Conservation (phyloP, 2,113 vertebrate genomes). For the Plecturocebus donacophilus region DNA sequence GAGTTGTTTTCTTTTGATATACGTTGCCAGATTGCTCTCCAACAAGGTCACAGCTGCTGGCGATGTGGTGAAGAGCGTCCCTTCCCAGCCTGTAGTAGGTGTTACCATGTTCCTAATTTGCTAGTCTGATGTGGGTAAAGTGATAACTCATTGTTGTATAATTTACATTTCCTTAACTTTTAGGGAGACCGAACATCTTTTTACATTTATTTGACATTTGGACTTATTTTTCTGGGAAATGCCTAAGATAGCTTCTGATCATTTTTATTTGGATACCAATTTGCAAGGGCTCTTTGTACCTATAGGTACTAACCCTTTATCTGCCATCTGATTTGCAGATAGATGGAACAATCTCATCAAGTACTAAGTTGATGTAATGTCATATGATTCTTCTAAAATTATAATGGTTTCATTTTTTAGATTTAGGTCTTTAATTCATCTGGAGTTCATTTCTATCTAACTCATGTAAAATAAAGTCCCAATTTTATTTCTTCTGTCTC, state of each 20-base stretch:
- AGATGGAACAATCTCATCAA: not conserved
- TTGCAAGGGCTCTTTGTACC: not conserved
- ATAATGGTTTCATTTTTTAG: not conserved
- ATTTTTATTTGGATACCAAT: not conserved
- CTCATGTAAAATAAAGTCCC: not conserved
- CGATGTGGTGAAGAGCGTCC: not conserved
- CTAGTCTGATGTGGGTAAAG: constrained; percentile 1
- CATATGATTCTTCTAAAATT: not conserved
- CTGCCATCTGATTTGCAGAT: not conserved
- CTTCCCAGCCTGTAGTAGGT: not conserved
- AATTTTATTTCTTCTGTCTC: not conserved
- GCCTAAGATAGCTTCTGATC: not conserved
- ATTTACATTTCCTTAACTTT: constrained; percentile 38
- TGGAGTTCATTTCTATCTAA: constrained; percentile 27
- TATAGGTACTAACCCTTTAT: not conserved
- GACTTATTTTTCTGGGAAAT: not conserved
- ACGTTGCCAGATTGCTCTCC: not conserved
- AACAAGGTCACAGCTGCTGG: constrained; percentile 3
- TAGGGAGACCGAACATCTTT: not conserved
- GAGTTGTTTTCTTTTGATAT: not conserved
- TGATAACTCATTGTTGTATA: not conserved
- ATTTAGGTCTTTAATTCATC: not conserved
- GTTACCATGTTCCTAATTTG: not conserved
- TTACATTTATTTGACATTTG: not conserved
- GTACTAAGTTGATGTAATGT: not conserved